phyloP scores from a whole-genome alignment of 2,113 vertebrate species.

The Hypomesus transpacificus region DNA sequence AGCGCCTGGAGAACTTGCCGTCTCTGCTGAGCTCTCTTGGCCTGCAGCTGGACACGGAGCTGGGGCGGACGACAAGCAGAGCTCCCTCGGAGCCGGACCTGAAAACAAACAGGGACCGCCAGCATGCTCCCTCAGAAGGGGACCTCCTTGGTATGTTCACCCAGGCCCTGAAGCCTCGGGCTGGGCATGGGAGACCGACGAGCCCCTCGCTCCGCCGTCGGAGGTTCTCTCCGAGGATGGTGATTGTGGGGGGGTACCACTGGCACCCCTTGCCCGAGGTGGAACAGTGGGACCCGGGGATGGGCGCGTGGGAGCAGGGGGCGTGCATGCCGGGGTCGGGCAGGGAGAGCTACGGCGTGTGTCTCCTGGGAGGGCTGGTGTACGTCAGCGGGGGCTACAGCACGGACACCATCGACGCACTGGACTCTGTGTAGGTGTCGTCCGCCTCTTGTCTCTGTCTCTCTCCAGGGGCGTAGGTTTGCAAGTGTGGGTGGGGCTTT shows the following conservation, averaged over 20 bases:
- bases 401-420: conserved; percentile 79
- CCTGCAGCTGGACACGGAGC: background rate
- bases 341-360: conserved; percentile 79
- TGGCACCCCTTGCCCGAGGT: conserved; percentile 83
- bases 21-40: conserved; percentile 44
- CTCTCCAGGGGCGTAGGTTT: no score
- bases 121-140: conserved; percentile 55
- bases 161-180: conserved; percentile 48
- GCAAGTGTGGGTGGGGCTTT: no score
- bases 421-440: conserved; percentile 57
- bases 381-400: conserved; percentile 82
- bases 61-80: conserved; percentile 62
- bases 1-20: conserved; percentile 66
- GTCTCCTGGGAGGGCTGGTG: conserved; percentile 73
- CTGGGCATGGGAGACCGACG: conserved; percentile 13
- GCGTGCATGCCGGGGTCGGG: conserved; percentile 78
- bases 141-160: conserved; percentile 71
- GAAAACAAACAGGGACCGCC: conserved; percentile 56
- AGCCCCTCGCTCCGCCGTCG: conserved; percentile 46
- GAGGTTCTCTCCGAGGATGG: conserved; percentile 75
- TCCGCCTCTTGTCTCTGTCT: no score
- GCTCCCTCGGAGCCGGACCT: conserved; percentile 64
- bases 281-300: conserved; percentile 77
- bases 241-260: conserved; percentile 79
- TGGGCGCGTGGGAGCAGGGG: conserved; percentile 73